Percentiles rank a stretch among this genome's conserved stretches.
Conservation (phyloP, 2,888 invertebrate species). For the Cryptocephalus primarius region DNA sequence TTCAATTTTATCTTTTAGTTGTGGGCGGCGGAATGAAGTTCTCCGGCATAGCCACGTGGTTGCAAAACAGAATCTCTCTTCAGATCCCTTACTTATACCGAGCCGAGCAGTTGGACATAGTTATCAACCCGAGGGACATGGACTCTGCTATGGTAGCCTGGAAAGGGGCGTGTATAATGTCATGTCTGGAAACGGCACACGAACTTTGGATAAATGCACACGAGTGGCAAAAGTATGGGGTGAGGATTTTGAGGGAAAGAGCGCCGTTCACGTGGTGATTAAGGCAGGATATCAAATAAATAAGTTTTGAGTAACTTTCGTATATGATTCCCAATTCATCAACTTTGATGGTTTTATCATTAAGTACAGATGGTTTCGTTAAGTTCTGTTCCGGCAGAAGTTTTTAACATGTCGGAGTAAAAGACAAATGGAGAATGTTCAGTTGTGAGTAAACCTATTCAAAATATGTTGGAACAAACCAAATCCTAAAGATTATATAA, state of each 20-base stretch:
- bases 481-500: no score
- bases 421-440: no score
- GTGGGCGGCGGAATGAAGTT: conserved; percentile 90
- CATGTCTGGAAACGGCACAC: conserved; percentile 83
- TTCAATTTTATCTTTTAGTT: no score
- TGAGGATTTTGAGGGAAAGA: conserved; percentile 76
- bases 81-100: conserved; percentile 74
- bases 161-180: conserved; percentile 92
- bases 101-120: conserved; percentile 76
- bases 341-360: no score
- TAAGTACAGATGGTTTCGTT: no score
- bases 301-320: no score
- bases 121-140: conserved; percentile 84
- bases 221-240: conserved; percentile 81
- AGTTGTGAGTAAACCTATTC: no score
- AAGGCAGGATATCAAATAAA: no score
- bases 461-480: no score
- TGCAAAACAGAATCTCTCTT: conserved; percentile 74
- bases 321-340: no score
- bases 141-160: conserved; percentile 83
- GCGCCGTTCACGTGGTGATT: conserved; percentile 81
- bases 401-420: no score
- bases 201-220: conserved; percentile 81
- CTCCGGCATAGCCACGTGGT: conserved; percentile 64
- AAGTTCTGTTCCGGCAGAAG: no score